Percentiles rank a stretch among this genome's conserved stretches.
These are phyloP conservation scores for Pseudopodoces humilis DNA, from an alignment of 2,113 vertebrate species.

Conservation along the genomic window DNA sequence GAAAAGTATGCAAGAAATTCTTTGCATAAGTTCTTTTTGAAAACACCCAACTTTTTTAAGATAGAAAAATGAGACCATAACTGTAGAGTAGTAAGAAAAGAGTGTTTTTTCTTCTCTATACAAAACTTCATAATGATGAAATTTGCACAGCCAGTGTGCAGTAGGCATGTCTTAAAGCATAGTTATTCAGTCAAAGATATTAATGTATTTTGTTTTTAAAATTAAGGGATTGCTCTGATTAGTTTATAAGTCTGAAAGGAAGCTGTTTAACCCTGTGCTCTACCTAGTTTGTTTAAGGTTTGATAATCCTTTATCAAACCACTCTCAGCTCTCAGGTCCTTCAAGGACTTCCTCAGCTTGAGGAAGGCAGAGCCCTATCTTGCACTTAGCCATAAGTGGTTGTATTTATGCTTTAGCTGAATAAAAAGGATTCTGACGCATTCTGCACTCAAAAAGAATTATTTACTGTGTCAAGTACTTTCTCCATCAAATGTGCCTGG, in stretches of 20 bases:
- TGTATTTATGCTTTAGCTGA: neutral
- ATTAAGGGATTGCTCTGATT: neutral
- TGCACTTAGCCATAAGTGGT: neutral
- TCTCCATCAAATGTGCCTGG: neutral
- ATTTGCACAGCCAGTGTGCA: rapidly evolving
- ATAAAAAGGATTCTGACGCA: neutral
- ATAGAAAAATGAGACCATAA: neutral
- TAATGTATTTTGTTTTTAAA: neutral
- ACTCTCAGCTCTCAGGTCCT: neutral
- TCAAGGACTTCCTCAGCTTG: neutral
- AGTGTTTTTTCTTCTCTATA: neutral
- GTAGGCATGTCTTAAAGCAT: neutral
- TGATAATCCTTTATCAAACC: neutral
- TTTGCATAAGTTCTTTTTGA: neutral
- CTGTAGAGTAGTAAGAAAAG: neutral
- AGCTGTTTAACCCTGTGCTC: neutral
- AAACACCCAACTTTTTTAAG: neutral
- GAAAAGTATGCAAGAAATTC: neutral
- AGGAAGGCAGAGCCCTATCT: neutral
- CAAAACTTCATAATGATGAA: neutral
- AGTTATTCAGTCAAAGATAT: neutral
- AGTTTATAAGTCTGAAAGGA: neutral
- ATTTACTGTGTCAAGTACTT: neutral
- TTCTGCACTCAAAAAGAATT: neutral
- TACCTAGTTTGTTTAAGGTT: neutral